Conservation (phyloP, 1,140 invertebrate genomes). For the Eupristina koningsbergeri region DNA sequence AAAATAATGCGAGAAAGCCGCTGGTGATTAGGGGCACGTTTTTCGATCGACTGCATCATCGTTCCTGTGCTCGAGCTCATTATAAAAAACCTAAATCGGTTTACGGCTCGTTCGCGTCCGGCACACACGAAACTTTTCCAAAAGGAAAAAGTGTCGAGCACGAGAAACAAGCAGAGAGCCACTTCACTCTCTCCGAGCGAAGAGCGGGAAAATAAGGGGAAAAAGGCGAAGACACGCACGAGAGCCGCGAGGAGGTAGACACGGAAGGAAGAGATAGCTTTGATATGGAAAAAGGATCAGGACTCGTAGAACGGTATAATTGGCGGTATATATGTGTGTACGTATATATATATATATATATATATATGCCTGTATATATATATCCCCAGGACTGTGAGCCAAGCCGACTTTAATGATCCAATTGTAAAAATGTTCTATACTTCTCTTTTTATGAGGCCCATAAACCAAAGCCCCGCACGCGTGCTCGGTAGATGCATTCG, state of each 20-base stretch:
- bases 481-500: too few relatives aligned
- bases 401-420: constrained; percentile 62
- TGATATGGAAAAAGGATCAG: constrained; percentile 35
- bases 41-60: constrained; percentile 39
- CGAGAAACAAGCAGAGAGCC: background rate
- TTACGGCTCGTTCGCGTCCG: constrained; percentile 16
- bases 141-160: background rate
- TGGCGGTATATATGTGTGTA: too few relatives aligned
- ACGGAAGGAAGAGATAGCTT: constrained; percentile 33
- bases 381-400: constrained; percentile 53
- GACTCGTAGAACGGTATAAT: constrained; percentile 56
- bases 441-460: constrained; percentile 56
- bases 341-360: too few relatives aligned
- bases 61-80: constrained; percentile 8
- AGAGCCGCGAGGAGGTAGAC: background rate
- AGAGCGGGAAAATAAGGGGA: background rate
- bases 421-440: constrained; percentile 63
- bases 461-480: constrained; percentile 48
- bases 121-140: constrained; percentile 47
- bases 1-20: background rate
- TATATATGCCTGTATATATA: too few relatives aligned
- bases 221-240: background rate
- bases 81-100: constrained; percentile 48
- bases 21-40: background rate
- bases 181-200: too few relatives aligned